Percentiles rank a stretch among this genome's conserved stretches.
Conservation (phyloP, 2,113 vertebrate genomes). For the Circaetus gallicus region DNA sequence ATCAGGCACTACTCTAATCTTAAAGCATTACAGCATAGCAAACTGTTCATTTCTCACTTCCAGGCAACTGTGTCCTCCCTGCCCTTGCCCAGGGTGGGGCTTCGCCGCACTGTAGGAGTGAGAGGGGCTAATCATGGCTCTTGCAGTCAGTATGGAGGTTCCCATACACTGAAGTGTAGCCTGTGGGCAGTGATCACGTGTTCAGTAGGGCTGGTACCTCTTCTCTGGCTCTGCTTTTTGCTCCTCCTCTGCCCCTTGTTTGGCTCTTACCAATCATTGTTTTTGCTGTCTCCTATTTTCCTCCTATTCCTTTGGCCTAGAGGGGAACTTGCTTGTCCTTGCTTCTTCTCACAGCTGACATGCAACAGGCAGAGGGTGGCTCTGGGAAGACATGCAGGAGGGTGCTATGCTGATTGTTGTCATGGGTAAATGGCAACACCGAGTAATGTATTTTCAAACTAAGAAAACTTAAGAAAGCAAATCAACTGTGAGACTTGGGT, state of each 20-base stretch:
- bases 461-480: background rate
- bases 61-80: background rate
- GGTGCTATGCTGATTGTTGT: background rate
- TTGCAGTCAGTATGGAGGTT: background rate
- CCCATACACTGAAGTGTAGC: background rate
- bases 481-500: background rate
- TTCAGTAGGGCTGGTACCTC: background rate
- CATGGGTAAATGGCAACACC: background rate
- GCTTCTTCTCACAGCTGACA: background rate
- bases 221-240: background rate
- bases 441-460: background rate
- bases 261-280: background rate
- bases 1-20: background rate
- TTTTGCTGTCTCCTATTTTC: background rate
- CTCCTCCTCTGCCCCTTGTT: background rate
- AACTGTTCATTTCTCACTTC: background rate
- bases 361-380: background rate
- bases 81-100: no score
- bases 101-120: fast-evolving
- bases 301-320: background rate
- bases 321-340: background rate
- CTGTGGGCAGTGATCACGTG: fast-evolving
- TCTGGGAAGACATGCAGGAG: background rate
- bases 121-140: background rate
- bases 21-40: background rate